These are phyloP conservation scores for Atta texana DNA, from an alignment of 1,140 invertebrate species.

Conservation along the genomic window DNA sequence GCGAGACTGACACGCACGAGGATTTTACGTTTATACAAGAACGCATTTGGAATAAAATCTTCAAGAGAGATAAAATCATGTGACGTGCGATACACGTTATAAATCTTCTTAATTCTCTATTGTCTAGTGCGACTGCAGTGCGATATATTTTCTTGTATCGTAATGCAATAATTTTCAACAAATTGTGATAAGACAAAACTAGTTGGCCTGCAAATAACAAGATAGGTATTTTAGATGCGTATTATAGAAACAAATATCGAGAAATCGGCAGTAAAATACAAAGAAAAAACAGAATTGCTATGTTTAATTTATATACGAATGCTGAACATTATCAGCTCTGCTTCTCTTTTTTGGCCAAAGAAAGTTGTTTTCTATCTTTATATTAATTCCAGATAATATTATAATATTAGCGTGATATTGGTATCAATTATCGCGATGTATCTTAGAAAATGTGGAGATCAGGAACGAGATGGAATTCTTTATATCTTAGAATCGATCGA, in stretches of 20 bases:
- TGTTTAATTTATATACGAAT: constrained; percentile 12
- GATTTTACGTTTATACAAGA: constrained; percentile 15
- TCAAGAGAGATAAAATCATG: constrained; percentile 19
- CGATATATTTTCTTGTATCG: constrained; percentile 1
- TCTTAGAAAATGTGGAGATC: constrained; percentile 27
- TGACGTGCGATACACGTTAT: neutral
- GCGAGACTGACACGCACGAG: neutral
- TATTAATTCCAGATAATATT: constrained; percentile 16
- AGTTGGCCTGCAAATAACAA: neutral
- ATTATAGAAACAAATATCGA: constrained; percentile 12
- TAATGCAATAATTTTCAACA: constrained; percentile 8
- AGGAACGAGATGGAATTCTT: neutral
- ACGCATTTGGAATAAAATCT: constrained; percentile 3
- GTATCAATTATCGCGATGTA: constrained; percentile 4
- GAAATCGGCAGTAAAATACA: neutral
- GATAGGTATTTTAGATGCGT: neutral
- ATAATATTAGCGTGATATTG: constrained; percentile 2
- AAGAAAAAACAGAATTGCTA: neutral
- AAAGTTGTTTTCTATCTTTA: neutral
- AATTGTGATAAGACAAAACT: neutral
- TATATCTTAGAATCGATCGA: neutral
- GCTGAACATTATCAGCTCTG: neutral
- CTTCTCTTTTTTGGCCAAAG: neutral
- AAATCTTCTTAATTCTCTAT: constrained; percentile 40
- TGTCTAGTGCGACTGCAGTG: constrained; percentile 10